phyloP scores from a whole-genome alignment of 2,797 vertebrate genomes.

The Anolis apletophallus region DNA sequence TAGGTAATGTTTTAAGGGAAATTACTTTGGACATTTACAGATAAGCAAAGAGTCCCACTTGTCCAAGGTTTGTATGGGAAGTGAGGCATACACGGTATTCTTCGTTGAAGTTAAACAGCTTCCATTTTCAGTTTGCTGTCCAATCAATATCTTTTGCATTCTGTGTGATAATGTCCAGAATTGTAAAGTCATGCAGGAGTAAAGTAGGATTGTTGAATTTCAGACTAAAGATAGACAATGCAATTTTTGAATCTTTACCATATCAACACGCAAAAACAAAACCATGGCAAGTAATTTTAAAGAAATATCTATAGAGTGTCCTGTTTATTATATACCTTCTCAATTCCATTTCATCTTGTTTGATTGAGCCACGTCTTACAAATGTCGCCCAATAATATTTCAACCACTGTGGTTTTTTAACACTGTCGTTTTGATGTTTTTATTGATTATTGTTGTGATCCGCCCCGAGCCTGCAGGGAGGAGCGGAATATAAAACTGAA shows the following conservation, averaged over 20 bases:
- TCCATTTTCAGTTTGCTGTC: background rate
- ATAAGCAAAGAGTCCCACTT: background rate
- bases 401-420: too few relatives aligned
- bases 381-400: background rate
- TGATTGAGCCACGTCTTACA: background rate
- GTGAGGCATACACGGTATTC: background rate
- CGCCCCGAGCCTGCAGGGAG: too few relatives aligned
- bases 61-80: background rate
- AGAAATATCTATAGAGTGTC: background rate
- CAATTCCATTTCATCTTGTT: background rate
- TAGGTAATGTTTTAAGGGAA: conserved; percentile 20
- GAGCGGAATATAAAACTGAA: too few relatives aligned
- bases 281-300: background rate
- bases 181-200: background rate
- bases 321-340: background rate
- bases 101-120: background rate
- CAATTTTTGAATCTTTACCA: background rate
- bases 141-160: background rate
- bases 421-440: too few relatives aligned
- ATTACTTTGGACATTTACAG: conserved; percentile 28
- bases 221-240: background rate
- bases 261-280: background rate
- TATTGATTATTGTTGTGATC: too few relatives aligned
- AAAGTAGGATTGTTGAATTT: too few relatives aligned
- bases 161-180: background rate